Conservation (phyloP, 1,140 invertebrate species). For the Choristoneura fumiferana region DNA sequence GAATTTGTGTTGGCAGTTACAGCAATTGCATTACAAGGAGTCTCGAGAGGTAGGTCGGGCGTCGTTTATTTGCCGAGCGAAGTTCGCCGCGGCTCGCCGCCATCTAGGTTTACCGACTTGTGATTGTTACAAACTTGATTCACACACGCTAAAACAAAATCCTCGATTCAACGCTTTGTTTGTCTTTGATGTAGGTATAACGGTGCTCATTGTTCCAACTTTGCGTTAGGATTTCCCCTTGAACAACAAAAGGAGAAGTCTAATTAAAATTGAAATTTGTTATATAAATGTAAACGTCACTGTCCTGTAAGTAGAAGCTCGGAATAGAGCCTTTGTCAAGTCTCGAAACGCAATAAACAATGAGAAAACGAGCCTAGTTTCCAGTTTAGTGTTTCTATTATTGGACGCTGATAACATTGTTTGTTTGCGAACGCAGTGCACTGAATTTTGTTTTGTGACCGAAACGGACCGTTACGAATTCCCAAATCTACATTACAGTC, state of each 20-base stretch:
- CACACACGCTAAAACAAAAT: conserved; percentile 16
- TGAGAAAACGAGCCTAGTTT: not conserved
- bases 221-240: not conserved
- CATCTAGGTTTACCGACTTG: conserved; percentile 16
- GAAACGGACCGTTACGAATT: conserved; percentile 4
- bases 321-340: not conserved
- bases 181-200: conserved; percentile 10
- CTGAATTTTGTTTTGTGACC: conserved; percentile 8
- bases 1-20: conserved; percentile 14
- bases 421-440: too few species aligned
- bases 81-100: conserved; percentile 29
- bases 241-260: not conserved
- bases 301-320: not conserved
- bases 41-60: conserved; percentile 4
- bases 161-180: conserved; percentile 6
- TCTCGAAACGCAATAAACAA: conserved; percentile 9
- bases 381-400: not conserved
- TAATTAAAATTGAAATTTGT: conserved; percentile 15
- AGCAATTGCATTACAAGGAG: conserved; percentile 14
- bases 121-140: conserved; percentile 19
- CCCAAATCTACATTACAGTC: not conserved
- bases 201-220: conserved; percentile 1
- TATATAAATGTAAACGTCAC: not conserved
- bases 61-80: conserved; percentile 35
- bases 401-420: conserved; percentile 10